A percentile compares a stretch with the other conserved stretches of the same genome.
These are phyloP conservation scores for Xanthorhoe spadicearia DNA, from an alignment of 2,888 invertebrate genomes.

Conservation along the genomic window DNA sequence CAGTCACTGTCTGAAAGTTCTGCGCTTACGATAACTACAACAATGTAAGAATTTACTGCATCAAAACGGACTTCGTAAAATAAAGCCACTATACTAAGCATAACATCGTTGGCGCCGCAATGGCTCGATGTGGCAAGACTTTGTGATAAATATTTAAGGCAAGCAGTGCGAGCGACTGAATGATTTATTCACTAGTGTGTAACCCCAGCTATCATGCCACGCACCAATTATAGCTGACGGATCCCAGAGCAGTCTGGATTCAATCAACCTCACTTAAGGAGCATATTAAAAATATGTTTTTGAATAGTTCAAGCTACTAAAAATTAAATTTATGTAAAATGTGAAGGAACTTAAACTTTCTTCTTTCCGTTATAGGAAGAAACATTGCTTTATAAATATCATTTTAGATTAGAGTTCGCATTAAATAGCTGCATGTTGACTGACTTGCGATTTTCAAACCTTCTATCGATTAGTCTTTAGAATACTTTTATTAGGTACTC, in stretches of 20 bases:
- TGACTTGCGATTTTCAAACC: slow-evolving; percentile 1
- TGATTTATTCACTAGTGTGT: slow-evolving; percentile 47
- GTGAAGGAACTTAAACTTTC: too few relatives aligned
- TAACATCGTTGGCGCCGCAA: slow-evolving; percentile 25
- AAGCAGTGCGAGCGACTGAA: slow-evolving; percentile 44
- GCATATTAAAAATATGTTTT: too few relatives aligned
- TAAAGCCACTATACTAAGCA: neutral
- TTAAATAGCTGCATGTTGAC: slow-evolving; percentile 30
- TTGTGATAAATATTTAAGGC: slow-evolving; percentile 46
- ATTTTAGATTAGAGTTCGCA: slow-evolving; percentile 26
- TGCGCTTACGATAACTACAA: neutral
- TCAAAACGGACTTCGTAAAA: neutral
- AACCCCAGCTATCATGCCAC: slow-evolving; percentile 21
- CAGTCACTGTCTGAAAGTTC: neutral
- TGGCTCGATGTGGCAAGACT: slow-evolving; percentile 17
- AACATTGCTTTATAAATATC: slow-evolving; percentile 16
- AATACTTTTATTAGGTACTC: neutral
- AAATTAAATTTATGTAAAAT: too few relatives aligned
- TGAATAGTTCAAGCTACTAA: too few relatives aligned
- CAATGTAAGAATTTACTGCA: neutral
- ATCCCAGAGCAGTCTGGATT: slow-evolving; percentile 26
- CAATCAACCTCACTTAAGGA: slow-evolving; percentile 24
- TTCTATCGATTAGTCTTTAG: slow-evolving; percentile 9
- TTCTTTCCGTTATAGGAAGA: neutral
- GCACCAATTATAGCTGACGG: slow-evolving; percentile 24